Conservation (phyloP, 2,888 invertebrate genomes). For the Teleiodes luculella region DNA sequence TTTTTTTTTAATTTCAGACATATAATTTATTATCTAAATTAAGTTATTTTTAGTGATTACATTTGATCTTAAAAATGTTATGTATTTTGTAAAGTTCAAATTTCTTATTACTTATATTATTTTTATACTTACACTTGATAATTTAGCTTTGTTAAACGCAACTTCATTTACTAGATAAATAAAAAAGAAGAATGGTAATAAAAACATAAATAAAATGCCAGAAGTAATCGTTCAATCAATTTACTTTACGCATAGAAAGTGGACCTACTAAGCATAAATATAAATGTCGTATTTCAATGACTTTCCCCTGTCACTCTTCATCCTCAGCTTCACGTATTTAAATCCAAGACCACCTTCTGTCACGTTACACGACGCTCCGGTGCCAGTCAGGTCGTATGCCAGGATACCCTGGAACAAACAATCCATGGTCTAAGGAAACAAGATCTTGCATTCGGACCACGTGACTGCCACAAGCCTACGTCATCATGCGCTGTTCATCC, state of each 20-base stretch:
- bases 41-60: no score
- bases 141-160: no score
- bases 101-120: no score
- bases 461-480: no score
- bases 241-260: neutral
- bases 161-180: no score
- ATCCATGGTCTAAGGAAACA: neutral
- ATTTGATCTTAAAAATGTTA: no score
- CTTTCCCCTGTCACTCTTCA: slow-evolving; percentile 53
- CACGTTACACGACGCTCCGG: slow-evolving; percentile 49
- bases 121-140: no score
- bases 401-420: slow-evolving; percentile 44
- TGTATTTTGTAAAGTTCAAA: no score
- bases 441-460: neutral
- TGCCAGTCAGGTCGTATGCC: slow-evolving; percentile 40
- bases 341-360: slow-evolving; percentile 54
- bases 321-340: slow-evolving; percentile 46
- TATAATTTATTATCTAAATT: no score
- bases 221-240: neutral
- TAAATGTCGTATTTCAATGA: slow-evolving; percentile 48
- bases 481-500: no score
- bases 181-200: no score
- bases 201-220: slow-evolving; percentile 13
- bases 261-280: slow-evolving; percentile 42
- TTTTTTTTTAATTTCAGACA: no score